Evolutionary conservation across 2,888 invertebrate genomes (phyloP).

Genomic region (Diplolepis rosae): DNA sequence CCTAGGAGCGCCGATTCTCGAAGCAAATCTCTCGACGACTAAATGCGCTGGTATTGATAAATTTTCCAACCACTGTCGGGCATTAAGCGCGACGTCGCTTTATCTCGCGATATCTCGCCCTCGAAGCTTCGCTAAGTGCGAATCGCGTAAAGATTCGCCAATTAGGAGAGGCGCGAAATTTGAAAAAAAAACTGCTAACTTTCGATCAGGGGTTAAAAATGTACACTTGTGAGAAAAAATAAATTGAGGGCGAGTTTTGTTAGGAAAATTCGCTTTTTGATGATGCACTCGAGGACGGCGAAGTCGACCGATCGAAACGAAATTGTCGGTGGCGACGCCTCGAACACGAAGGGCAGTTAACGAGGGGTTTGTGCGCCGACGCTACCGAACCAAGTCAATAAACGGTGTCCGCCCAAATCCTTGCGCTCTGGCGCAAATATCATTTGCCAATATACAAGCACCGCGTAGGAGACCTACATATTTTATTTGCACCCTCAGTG

Average conservation of each 20-base stretch:
- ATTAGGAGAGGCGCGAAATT: slow-evolving; percentile 44
- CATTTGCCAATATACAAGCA: slow-evolving; percentile 31
- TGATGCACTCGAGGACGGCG: slow-evolving; percentile 39
- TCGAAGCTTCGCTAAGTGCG: slow-evolving; percentile 39
- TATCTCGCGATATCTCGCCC: slow-evolving; percentile 53
- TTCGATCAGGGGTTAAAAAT: slow-evolving; percentile 35
- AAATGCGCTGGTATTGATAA: slow-evolving; percentile 68
- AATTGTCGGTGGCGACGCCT: slow-evolving; percentile 33
- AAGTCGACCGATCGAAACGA: slow-evolving; percentile 19
- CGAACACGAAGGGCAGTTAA: slow-evolving; percentile 25
- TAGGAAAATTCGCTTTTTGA: not conserved
- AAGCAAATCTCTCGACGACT: slow-evolving; percentile 64
- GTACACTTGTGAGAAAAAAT: slow-evolving; percentile 1
- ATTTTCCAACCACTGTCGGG: slow-evolving; percentile 60
- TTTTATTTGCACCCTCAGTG: slow-evolving; percentile 30
- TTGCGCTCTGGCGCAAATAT: slow-evolving; percentile 52
- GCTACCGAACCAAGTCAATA: slow-evolving; percentile 62
- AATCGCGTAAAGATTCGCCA: slow-evolving; percentile 38
- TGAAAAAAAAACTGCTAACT: slow-evolving; percentile 45
- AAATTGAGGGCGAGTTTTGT: not conserved
- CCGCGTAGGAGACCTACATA: slow-evolving; percentile 20
- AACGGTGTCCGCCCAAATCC: slow-evolving; percentile 57
- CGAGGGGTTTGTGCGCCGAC: slow-evolving; percentile 55
- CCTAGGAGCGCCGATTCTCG: slow-evolving; percentile 56
- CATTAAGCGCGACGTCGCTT: slow-evolving; percentile 56